These are phyloP conservation scores for Sebastes diaconus DNA, from an alignment of 2,797 vertebrate species.

Conservation along the genomic window DNA sequence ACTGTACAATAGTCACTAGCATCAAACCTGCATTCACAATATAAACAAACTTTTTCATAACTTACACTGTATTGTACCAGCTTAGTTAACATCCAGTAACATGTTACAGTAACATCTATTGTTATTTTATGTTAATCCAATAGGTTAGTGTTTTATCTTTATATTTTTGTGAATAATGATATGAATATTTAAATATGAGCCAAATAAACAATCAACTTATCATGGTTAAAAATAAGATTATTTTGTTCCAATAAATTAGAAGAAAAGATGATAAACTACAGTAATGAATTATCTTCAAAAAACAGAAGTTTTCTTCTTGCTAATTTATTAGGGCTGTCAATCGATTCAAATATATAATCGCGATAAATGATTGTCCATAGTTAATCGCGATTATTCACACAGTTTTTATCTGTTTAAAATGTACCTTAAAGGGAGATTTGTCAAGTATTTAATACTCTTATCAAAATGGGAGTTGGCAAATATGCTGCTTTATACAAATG, in stretches of 20 bases:
- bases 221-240: neutral
- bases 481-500: too few species aligned
- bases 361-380: too few species aligned
- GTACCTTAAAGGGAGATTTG: too few species aligned
- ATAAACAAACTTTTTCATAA: too few species aligned
- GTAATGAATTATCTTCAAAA: neutral
- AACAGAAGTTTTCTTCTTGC: neutral
- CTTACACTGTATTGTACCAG: neutral
- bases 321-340: neutral
- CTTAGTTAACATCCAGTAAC: neutral
- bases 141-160: too few species aligned
- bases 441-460: too few species aligned
- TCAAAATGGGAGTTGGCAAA: too few species aligned
- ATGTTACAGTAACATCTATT: neutral
- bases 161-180: neutral
- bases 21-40: neutral
- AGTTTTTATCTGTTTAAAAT: too few species aligned
- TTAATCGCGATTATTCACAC: rapidly evolving
- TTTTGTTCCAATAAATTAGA: neutral
- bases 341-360: too few species aligned
- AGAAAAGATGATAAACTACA: neutral
- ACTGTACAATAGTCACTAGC: too few species aligned
- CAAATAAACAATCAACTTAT: neutral
- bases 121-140: neutral
- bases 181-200: neutral